Evolutionary conservation across 2,113 vertebrate genomes (phyloP).

Genomic region (Cololabis saira): DNA sequence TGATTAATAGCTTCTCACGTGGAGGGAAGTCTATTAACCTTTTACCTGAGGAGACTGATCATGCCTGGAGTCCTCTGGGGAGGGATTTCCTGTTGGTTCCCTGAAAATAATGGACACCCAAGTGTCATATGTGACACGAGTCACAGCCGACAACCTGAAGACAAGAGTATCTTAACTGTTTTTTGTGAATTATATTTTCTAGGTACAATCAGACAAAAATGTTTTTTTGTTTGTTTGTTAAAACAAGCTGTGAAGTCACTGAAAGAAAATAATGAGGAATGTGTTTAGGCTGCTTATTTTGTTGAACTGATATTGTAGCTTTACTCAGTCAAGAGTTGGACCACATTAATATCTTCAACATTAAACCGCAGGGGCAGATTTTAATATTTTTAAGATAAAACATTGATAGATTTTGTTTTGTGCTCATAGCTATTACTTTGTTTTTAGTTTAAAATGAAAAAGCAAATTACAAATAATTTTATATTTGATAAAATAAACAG

Average conservation of each 20-base stretch:
- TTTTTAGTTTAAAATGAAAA: conserved; percentile 23
- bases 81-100: background rate
- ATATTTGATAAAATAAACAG: background rate
- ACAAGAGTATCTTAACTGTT: conserved; percentile 13
- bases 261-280: conserved; percentile 3
- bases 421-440: conserved; percentile 6
- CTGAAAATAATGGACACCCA: background rate
- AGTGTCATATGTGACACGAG: background rate
- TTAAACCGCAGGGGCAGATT: conserved; percentile 8
- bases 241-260: conserved; percentile 2
- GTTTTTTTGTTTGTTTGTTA: conserved; percentile 8
- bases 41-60: background rate
- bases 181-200: background rate
- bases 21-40: too few relatives aligned
- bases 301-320: background rate
- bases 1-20: too few relatives aligned
- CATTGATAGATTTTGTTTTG: conserved; percentile 15
- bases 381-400: conserved; percentile 32
- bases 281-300: background rate
- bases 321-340: too few relatives aligned
- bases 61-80: too few relatives aligned
- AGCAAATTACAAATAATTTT: conserved; percentile 32
- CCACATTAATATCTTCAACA: background rate
- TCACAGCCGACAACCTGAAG: conserved; percentile 9
- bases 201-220: background rate